Evolutionary conservation across 2,113 vertebrate genomes (phyloP).

Genomic region (Oenanthe melanoleuca): DNA sequence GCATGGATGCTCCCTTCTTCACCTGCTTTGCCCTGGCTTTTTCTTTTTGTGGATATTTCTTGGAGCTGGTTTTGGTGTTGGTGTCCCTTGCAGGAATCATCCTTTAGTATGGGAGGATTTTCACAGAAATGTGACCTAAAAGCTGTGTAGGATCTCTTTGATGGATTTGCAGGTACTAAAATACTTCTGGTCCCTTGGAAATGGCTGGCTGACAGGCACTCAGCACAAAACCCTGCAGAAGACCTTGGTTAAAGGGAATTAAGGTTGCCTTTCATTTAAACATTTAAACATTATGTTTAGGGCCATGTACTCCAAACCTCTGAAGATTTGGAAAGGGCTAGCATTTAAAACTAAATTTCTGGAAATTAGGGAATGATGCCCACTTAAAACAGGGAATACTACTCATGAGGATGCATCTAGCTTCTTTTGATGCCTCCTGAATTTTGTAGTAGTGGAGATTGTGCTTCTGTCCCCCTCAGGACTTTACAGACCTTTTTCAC

Average conservation of each 20-base stretch:
- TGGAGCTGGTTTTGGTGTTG: not conserved
- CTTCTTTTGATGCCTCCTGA: not conserved
- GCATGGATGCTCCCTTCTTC: not conserved
- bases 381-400: not conserved
- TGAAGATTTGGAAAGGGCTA: not conserved
- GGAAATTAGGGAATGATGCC: not conserved
- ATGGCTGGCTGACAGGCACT: not conserved
- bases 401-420: not conserved
- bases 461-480: not conserved
- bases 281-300: not conserved
- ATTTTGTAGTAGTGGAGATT: not conserved
- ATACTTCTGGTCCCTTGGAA: not conserved
- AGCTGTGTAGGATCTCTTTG: not conserved
- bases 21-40: not conserved
- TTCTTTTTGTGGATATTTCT: not conserved
- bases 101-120: not conserved
- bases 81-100: not conserved
- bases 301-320: not conserved
- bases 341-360: not conserved
- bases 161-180: not conserved
- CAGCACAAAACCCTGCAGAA: not conserved
- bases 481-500: not conserved
- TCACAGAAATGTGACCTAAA: not conserved
- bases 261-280: not conserved
- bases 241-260: not conserved